Evolutionary conservation across 1,140 invertebrate genomes (phyloP).

Genomic region (Macrobrachium nipponense): DNA sequence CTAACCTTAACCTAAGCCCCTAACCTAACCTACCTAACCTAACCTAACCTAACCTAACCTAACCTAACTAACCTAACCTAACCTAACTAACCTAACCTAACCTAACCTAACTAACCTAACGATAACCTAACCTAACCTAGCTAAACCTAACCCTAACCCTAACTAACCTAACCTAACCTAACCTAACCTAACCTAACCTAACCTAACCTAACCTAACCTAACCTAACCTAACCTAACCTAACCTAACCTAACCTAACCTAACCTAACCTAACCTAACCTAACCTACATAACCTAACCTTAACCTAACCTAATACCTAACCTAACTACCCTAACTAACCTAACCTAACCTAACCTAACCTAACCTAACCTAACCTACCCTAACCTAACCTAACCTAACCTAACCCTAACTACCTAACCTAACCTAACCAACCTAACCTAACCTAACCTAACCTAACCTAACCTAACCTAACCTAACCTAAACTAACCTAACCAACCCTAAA

Average conservation of each 20-base stretch:
- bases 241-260: constrained; percentile 34
- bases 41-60: constrained; percentile 46
- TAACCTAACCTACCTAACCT: constrained; percentile 40
- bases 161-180: constrained; percentile 21
- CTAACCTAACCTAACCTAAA: constrained; percentile 5
- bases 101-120: constrained; percentile 18
- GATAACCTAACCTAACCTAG: constrained; percentile 14
- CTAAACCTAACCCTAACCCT: constrained; percentile 15
- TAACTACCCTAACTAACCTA: not conserved
- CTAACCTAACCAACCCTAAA: not conserved
- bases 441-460: constrained; percentile 14
- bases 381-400: constrained; percentile 8
- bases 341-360: not conserved
- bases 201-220: constrained; percentile 31
- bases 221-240: constrained; percentile 25
- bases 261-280: constrained; percentile 21
- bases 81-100: constrained; percentile 46
- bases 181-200: constrained; percentile 25
- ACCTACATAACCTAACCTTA: not conserved
- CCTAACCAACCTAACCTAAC: constrained; percentile 3
- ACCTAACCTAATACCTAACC: not conserved
- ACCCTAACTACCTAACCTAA: not conserved
- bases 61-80: constrained; percentile 41
- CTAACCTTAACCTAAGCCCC: constrained; percentile 16
- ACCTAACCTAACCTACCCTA: too few species aligned